phyloP scores from a whole-genome alignment of 2,888 invertebrate species.

The Endomychus coccineus region DNA sequence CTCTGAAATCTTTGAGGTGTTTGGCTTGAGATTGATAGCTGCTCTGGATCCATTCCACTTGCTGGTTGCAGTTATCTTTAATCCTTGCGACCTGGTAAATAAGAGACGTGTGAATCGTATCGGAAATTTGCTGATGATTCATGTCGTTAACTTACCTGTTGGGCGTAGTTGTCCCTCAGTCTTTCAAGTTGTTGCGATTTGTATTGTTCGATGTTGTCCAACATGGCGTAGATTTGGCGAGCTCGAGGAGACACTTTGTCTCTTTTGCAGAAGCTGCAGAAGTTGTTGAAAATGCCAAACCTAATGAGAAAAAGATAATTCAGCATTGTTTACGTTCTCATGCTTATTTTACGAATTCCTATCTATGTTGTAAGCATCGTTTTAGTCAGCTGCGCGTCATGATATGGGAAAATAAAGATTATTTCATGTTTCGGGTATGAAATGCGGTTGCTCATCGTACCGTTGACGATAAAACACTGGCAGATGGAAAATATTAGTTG shows the following conservation, averaged over 20 bases:
- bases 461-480: too few relatives aligned
- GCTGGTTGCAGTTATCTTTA: constrained; percentile 87
- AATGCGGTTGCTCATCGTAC: too few relatives aligned
- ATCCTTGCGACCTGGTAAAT: constrained; percentile 66
- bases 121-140: constrained; percentile 7
- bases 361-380: too few relatives aligned
- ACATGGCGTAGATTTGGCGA: constrained; percentile 77
- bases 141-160: constrained; percentile 57
- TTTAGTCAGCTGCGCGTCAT: too few relatives aligned
- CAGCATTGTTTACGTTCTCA: background rate
- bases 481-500: too few relatives aligned
- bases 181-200: constrained; percentile 83
- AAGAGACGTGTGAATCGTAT: background rate
- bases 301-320: constrained; percentile 46
- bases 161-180: constrained; percentile 84
- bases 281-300: constrained; percentile 62
- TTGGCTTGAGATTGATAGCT: constrained; percentile 85
- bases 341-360: too few relatives aligned
- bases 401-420: too few relatives aligned
- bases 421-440: too few relatives aligned
- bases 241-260: constrained; percentile 68
- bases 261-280: constrained; percentile 66
- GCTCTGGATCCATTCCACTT: constrained; percentile 89
- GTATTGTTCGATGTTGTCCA: constrained; percentile 85
- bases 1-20: constrained; percentile 79